Evolutionary conservation across 2,888 invertebrate genomes (phyloP).

Genomic region (Oxyteleia sp.): DNA sequence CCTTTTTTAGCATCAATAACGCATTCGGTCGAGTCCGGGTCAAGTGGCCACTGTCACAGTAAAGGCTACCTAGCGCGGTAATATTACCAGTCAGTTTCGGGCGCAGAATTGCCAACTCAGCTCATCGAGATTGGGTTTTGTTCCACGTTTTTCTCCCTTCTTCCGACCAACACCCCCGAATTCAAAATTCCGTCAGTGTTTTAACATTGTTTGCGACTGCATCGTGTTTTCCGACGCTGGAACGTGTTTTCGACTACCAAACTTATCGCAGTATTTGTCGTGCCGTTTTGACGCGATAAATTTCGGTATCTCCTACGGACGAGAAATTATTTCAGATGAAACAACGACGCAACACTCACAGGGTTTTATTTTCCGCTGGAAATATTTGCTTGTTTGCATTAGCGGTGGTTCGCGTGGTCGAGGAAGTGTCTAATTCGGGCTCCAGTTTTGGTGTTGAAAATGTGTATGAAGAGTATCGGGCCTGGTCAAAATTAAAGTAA

Average conservation of each 20-base stretch:
- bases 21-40: conserved; percentile 79
- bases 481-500: no score
- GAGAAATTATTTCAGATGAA: no score
- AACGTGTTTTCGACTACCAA: conserved; percentile 19
- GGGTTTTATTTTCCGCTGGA: no score
- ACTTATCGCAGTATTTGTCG: conserved; percentile 37
- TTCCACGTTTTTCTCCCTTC: conserved; percentile 68
- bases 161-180: conserved; percentile 20
- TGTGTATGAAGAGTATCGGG: no score
- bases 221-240: conserved; percentile 18
- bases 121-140: conserved; percentile 82
- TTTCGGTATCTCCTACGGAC: background rate
- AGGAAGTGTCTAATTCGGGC: no score
- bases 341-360: no score
- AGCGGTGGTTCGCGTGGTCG: no score
- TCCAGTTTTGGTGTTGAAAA: no score
- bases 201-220: conserved; percentile 39
- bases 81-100: conserved; percentile 81
- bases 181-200: conserved; percentile 42
- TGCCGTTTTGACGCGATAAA: conserved; percentile 5
- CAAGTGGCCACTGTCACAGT: conserved; percentile 80
- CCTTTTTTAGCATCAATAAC: conserved; percentile 81
- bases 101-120: conserved; percentile 82
- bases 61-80: conserved; percentile 74
- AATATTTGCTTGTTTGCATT: no score